phyloP scores from a whole-genome alignment of 1,140 invertebrate species.

The Dendrolimus punctatus region DNA sequence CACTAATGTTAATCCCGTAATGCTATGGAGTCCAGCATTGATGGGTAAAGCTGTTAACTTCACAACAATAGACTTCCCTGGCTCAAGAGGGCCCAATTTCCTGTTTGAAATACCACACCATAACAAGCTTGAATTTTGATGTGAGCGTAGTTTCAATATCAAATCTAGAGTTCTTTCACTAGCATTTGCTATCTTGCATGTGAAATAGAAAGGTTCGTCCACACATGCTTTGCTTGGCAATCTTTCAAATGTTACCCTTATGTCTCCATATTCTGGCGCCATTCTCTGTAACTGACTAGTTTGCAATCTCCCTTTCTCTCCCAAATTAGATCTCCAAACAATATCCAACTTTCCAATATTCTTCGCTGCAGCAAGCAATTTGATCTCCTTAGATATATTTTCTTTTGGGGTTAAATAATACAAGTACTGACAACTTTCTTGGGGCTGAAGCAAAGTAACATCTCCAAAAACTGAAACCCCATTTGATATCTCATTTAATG shows the following conservation, averaged over 20 bases:
- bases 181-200: conserved; percentile 90
- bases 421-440: conserved; percentile 91
- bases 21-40: conserved; percentile 86
- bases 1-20: conserved; percentile 89
- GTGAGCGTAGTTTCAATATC: conserved; percentile 82
- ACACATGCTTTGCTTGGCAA: conserved; percentile 87
- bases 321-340: conserved; percentile 96
- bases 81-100: conserved; percentile 84
- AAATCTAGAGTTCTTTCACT: conserved; percentile 92
- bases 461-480: conserved; percentile 87
- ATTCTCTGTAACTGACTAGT: conserved; percentile 95
- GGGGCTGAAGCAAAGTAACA: conserved; percentile 85
- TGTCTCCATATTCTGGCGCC: conserved; percentile 91
- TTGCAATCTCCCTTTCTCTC: conserved; percentile 94
- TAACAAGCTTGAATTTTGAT: conserved; percentile 78
- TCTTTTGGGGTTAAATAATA: conserved; percentile 90
- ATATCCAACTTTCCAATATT: conserved; percentile 98
- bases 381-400: conserved; percentile 81
- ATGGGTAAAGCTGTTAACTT: conserved; percentile 86
- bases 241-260: conserved; percentile 86
- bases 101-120: conserved; percentile 92
- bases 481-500: conserved; percentile 76
- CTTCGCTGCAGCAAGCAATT: conserved; percentile 85
- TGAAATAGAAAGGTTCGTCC: conserved; percentile 86
- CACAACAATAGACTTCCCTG: conserved; percentile 79